Conservation (phyloP, 2,113 vertebrate species). For the Lophotis ruficrista region DNA sequence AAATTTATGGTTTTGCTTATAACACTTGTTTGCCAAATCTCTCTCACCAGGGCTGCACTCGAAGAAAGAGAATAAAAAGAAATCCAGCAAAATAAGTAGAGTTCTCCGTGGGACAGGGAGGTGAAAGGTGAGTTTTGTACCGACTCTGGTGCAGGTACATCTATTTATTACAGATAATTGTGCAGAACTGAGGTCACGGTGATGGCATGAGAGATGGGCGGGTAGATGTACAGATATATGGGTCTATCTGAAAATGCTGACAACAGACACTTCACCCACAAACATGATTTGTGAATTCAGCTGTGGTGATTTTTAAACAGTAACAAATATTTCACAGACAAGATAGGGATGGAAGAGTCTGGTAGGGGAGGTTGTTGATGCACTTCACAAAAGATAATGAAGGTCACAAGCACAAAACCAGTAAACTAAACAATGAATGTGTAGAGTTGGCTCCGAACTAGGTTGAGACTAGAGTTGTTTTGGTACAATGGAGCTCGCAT, state of each 20-base stretch:
- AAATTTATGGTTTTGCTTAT: neutral
- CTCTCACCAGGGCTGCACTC: neutral
- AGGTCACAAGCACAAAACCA: neutral
- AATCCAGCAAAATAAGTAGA: neutral
- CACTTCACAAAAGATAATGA: neutral
- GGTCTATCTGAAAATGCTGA: neutral
- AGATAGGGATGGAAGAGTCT: neutral
- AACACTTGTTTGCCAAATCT: neutral
- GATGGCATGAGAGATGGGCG: accelerated
- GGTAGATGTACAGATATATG: too few species aligned
- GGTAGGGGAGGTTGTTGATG: neutral
- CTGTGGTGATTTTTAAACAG: neutral
- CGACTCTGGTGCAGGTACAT: neutral
- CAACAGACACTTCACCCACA: neutral
- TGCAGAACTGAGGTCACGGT: neutral
- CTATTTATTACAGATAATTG: neutral
- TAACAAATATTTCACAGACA: neutral
- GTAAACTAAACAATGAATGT: neutral
- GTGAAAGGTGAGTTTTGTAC: neutral
- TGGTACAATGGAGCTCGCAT: neutral
- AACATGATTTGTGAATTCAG: neutral
- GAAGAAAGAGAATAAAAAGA: neutral
- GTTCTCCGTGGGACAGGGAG: neutral
- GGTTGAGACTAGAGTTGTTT: neutral
- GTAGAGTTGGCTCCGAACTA: neutral